Evolutionary conservation across 2,888 invertebrate species (phyloP).

Genomic region (Rhyacophila evoluta): DNA sequence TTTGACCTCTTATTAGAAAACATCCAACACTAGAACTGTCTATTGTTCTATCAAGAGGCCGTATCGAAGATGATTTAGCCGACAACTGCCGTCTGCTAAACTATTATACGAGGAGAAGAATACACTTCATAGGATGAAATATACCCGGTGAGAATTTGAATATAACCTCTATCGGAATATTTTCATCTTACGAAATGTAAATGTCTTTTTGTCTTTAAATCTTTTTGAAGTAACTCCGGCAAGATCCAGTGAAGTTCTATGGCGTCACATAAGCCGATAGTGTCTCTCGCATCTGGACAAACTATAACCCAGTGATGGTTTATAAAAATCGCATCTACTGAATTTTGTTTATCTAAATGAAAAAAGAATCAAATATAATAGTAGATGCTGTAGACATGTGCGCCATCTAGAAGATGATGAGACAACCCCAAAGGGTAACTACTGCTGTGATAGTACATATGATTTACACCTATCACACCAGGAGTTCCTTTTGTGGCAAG

Average conservation of each 20-base stretch:
- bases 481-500: neutral
- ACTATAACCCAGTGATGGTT: neutral
- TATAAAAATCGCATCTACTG: neutral
- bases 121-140: neutral
- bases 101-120: neutral
- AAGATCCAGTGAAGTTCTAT: too few species aligned
- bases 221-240: too few species aligned
- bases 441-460: neutral
- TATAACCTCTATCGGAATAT: neutral
- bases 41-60: too few species aligned
- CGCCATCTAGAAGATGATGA: neutral
- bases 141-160: neutral
- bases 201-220: too few species aligned
- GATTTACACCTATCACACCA: neutral
- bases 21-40: too few species aligned
- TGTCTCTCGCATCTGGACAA: neutral
- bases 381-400: neutral
- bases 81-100: too few species aligned
- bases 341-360: neutral
- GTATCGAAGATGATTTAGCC: too few species aligned
- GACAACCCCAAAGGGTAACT: neutral
- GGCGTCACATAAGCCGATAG: too few species aligned
- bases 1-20: too few species aligned
- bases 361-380: neutral
- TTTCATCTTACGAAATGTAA: neutral